Percentiles rank a stretch among this genome's conserved stretches.
These are phyloP conservation scores for Platygyra sinensis DNA, from an alignment of 64 coral and sea anemone species.

Conservation along the genomic window DNA sequence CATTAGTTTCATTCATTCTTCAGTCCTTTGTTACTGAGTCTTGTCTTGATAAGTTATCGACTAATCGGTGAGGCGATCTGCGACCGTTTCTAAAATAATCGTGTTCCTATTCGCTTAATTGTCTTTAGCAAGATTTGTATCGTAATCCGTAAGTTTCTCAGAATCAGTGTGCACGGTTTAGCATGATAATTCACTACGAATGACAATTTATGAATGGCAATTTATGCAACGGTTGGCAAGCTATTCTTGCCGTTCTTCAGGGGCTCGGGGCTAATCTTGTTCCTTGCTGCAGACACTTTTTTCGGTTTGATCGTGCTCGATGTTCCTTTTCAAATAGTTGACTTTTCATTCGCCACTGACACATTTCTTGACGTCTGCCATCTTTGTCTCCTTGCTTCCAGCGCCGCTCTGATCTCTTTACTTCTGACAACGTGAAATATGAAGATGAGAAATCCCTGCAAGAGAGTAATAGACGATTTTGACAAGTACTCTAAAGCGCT, in stretches of 20 bases:
- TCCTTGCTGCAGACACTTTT: neutral
- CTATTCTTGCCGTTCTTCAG: too few relatives aligned
- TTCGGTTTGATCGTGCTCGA: neutral
- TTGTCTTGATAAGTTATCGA: too few relatives aligned
- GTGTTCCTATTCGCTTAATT: too few relatives aligned
- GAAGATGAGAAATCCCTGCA: conserved; percentile 63
- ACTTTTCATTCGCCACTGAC: neutral
- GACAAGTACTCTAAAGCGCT: too few relatives aligned
- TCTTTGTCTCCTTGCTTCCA: conserved; percentile 8
- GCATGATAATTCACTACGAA: neutral
- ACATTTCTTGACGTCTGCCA: conserved; percentile 27
- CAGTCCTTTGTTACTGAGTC: too few relatives aligned
- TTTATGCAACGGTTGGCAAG: neutral
- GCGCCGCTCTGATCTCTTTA: conserved; percentile 25
- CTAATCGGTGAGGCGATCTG: neutral
- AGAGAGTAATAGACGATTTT: too few relatives aligned
- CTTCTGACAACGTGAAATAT: conserved; percentile 39
- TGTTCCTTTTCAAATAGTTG: neutral
- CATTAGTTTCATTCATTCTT: too few relatives aligned
- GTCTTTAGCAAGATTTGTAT: neutral
- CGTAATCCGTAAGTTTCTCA: neutral
- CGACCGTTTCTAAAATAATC: too few relatives aligned
- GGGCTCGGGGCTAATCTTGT: neutral
- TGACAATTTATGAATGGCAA: neutral
- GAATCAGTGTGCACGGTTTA: neutral